Percentiles rank a stretch among this genome's conserved stretches.
phyloP scores from a whole-genome alignment of 2,113 vertebrate genomes.

The Gobiocypris rarus region DNA sequence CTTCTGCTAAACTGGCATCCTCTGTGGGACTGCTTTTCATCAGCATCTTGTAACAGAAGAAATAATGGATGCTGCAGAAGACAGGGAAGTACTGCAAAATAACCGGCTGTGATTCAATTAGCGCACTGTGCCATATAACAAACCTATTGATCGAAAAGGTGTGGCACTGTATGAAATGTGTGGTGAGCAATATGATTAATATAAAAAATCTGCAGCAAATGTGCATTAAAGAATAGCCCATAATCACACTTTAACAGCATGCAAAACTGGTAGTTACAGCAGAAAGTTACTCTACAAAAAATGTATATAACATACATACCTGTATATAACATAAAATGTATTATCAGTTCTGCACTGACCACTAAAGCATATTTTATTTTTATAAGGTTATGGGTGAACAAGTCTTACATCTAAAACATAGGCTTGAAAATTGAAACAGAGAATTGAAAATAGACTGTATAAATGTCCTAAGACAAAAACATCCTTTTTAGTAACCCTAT shows the following conservation, averaged over 20 bases:
- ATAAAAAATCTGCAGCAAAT: background rate
- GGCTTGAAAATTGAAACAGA: background rate
- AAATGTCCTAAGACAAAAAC: too few relatives aligned
- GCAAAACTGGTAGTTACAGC: background rate
- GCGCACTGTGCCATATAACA: background rate
- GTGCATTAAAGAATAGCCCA: background rate
- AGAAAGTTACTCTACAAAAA: background rate
- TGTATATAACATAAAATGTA: background rate
- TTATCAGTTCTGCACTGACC: background rate
- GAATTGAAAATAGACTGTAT: too few relatives aligned
- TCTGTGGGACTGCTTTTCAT: slow-evolving; percentile 12
- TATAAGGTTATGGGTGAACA: too few relatives aligned
- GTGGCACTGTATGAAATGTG: background rate
- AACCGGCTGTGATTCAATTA: background rate
- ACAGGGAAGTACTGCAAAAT: too few relatives aligned
- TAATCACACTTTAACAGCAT: background rate
- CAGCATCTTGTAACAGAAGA: slow-evolving; percentile 3
- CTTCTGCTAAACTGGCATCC: slow-evolving; percentile 9
- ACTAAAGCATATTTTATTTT: background rate
- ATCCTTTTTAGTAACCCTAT: background rate
- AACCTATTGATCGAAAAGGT: background rate
- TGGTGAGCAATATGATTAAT: background rate
- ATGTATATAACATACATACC: background rate
- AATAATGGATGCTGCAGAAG: background rate
- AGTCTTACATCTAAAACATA: background rate